phyloP scores from a whole-genome alignment of 2,797 vertebrate species.

The Triplophysa bombifrons region DNA sequence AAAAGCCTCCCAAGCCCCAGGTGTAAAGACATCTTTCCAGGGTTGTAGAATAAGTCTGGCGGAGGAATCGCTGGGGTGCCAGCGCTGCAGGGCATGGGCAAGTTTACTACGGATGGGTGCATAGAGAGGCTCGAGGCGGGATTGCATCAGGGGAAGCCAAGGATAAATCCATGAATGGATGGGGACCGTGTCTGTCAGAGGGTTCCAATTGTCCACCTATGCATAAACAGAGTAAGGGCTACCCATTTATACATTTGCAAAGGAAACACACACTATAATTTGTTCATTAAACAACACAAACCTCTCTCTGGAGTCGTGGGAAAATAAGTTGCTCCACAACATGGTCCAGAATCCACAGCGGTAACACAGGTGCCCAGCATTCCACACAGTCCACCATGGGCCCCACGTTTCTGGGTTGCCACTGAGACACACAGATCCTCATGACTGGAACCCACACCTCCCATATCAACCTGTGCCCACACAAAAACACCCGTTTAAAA shows the following conservation, averaged over 20 bases:
- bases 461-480: slow-evolving; percentile 85
- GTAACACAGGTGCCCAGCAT: slow-evolving; percentile 89
- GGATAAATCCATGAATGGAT: slow-evolving; percentile 99
- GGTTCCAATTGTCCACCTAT: slow-evolving; percentile 97
- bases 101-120: slow-evolving; percentile 95
- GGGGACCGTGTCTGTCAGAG: slow-evolving; percentile 94
- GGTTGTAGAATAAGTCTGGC: slow-evolving; percentile 97
- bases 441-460: slow-evolving; percentile 94
- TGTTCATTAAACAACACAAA: slow-evolving; percentile 42
- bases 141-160: slow-evolving; percentile 93
- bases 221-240: neutral
- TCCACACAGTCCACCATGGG: slow-evolving; percentile 96
- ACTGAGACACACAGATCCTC: slow-evolving; percentile 81
- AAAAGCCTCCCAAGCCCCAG: slow-evolving; percentile 97
- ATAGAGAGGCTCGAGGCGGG: slow-evolving; percentile 90
- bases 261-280: neutral
- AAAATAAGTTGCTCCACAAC: slow-evolving; percentile 94
- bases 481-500: slow-evolving; percentile 3
- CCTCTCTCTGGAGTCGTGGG: slow-evolving; percentile 95
- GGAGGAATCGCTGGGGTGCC: slow-evolving; percentile 95
- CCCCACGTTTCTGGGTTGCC: slow-evolving; percentile 91
- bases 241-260: neutral
- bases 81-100: slow-evolving; percentile 91
- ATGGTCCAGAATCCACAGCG: slow-evolving; percentile 90
- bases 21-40: slow-evolving; percentile 96